phyloP scores from a whole-genome alignment of 2,888 invertebrate species.

The Leptinotarsa juncta region DNA sequence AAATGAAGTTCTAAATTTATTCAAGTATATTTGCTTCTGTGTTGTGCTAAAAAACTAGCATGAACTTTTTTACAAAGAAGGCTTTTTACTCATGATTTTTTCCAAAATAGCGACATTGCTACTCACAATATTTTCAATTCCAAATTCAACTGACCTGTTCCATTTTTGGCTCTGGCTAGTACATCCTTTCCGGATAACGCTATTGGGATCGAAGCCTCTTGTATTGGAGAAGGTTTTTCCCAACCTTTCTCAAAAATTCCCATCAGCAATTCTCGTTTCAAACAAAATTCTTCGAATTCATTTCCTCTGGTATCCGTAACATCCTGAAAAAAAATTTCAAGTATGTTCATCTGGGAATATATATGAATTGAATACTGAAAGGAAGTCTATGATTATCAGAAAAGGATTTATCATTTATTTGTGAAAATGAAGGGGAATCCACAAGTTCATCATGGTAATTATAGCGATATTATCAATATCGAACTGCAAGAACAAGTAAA shows the following conservation, averaged over 20 bases:
- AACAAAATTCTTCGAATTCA: conserved; percentile 99
- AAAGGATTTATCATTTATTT: conserved; percentile 60
- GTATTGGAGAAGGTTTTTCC: conserved; percentile 99
- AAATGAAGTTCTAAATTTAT: too few species aligned
- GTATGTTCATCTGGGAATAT: neutral
- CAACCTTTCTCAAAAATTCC: conserved; percentile 99
- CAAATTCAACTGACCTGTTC: conserved; percentile 75
- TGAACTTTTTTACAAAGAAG: too few species aligned
- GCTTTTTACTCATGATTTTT: too few species aligned
- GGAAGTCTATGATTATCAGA: conserved; percentile 47
- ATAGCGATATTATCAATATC: neutral
- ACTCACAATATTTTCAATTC: neutral
- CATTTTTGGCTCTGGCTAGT: conserved; percentile 98
- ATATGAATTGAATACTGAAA: conserved; percentile 93
- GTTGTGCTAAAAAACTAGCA: too few species aligned
- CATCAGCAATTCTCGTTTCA: conserved; percentile 97
- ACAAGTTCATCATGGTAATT: conserved; percentile 55
- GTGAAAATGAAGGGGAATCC: conserved; percentile 63
- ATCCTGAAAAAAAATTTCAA: conserved; percentile 72
- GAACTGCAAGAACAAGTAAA: too few species aligned
- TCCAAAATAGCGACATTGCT: too few species aligned
- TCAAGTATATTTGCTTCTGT: too few species aligned
- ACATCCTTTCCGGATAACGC: conserved; percentile 98
- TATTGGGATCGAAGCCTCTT: conserved; percentile 99
- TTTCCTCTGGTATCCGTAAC: conserved; percentile 99